Evolutionary conservation across 2,888 invertebrate genomes (phyloP).

Genomic region (Pyrgus malvae): DNA sequence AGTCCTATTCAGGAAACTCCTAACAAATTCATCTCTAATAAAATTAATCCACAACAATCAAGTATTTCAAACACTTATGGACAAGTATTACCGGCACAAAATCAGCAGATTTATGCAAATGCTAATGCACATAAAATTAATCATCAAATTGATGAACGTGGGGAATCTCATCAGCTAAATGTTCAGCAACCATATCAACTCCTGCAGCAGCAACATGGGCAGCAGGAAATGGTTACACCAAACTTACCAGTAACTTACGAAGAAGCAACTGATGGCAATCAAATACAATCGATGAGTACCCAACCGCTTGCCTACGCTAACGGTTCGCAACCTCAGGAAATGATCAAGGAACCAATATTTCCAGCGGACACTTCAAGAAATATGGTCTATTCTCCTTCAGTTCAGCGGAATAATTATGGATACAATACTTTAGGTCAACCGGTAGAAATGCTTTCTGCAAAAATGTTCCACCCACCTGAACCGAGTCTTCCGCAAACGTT

Average conservation of each 20-base stretch:
- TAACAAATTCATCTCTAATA: neutral
- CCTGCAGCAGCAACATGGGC: conserved; percentile 34
- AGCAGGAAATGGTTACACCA: conserved; percentile 38
- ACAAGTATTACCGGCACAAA: conserved; percentile 38
- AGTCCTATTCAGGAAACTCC: neutral
- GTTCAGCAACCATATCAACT: conserved; percentile 35
- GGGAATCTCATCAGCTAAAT: conserved; percentile 38
- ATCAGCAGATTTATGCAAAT: conserved; percentile 43
- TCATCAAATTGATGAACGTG: conserved; percentile 26
- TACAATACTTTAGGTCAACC: conserved; percentile 73
- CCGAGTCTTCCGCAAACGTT: conserved; percentile 58
- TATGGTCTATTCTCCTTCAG: conserved; percentile 26
- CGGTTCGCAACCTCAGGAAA: conserved; percentile 31
- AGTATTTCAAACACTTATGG: conserved; percentile 21
- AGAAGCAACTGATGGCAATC: conserved; percentile 31
- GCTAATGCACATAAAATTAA: conserved; percentile 30
- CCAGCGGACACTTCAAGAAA: conserved; percentile 55
- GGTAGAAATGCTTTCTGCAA: conserved; percentile 56
- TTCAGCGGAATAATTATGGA: conserved; percentile 39
- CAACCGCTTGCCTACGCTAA: conserved; percentile 4
- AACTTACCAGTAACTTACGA: conserved; percentile 40
- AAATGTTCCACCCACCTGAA: conserved; percentile 44
- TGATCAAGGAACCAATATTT: conserved; percentile 56
- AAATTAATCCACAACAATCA: conserved; percentile 23
- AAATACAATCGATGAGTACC: conserved; percentile 6